A percentile compares a stretch with the other conserved stretches of the same genome.
phyloP scores from a whole-genome alignment of 2,797 vertebrate species.

The Numenius phaeopus region DNA sequence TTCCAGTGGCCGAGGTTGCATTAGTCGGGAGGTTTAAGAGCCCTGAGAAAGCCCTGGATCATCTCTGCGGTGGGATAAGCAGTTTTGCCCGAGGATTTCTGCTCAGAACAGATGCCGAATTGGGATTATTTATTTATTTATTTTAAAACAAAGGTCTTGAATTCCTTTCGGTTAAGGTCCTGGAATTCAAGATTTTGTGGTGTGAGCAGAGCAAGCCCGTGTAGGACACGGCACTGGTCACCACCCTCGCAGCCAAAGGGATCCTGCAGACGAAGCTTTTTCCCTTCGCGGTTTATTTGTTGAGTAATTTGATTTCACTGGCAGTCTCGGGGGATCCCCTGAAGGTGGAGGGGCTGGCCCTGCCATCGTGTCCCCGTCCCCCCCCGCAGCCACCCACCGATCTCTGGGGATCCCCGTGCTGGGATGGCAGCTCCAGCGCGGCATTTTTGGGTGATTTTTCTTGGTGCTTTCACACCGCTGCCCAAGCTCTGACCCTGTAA shows the following conservation, averaged over 20 bases:
- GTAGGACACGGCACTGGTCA: accelerated
- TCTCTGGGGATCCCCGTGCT: accelerated
- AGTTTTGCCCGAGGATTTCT: background rate
- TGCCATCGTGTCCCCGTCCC: accelerated
- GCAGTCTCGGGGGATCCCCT: background rate
- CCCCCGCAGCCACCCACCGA: accelerated
- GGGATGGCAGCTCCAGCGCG: accelerated
- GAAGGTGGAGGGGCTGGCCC: background rate
- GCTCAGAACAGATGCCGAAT: background rate
- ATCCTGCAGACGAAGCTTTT: background rate
- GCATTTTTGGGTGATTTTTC: accelerated
- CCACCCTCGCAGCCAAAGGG: background rate
- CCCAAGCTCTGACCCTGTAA: background rate
- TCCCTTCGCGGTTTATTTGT: background rate
- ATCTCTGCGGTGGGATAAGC: background rate
- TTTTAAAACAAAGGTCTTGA: background rate
- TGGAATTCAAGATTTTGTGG: background rate
- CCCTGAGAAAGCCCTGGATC: background rate
- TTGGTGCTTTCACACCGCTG: accelerated
- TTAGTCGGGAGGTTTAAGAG: background rate
- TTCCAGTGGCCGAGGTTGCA: background rate
- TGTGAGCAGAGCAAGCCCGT: accelerated
- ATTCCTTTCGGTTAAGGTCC: background rate
- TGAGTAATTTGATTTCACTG: background rate
- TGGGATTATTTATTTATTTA: background rate